phyloP scores from a whole-genome alignment of 64 coral and sea anemone genomes.

The Pocillopora damicornis region DNA sequence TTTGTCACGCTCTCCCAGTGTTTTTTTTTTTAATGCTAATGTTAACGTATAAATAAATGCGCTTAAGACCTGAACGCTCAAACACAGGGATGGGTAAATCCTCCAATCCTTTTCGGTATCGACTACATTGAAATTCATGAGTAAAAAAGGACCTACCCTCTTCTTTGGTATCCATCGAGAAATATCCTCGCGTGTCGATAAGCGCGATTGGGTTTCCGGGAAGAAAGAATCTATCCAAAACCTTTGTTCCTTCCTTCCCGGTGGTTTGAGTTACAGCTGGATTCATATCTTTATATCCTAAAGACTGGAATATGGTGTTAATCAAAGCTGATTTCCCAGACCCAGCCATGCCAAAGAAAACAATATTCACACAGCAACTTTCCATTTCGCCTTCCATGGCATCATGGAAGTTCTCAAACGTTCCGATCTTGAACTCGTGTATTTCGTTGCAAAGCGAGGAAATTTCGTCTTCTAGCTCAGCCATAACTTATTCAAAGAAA shows the following conservation, averaged over 20 bases:
- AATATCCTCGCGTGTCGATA: constrained; percentile 74
- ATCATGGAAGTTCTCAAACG: constrained; percentile 23
- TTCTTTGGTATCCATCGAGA: constrained; percentile 38
- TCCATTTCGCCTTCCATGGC: constrained; percentile 65
- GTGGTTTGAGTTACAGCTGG: constrained; percentile 39
- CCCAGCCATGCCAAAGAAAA: constrained; percentile 64
- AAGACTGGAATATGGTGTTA: constrained; percentile 62
- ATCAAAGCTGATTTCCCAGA: constrained; percentile 82
- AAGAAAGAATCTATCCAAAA: constrained; percentile 36
- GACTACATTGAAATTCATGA: background rate
- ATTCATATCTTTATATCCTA: background rate
- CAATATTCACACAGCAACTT: constrained; percentile 46
- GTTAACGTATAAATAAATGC: too few relatives aligned
- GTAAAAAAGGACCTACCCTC: background rate
- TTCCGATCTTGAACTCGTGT: background rate
- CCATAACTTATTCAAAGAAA: background rate
- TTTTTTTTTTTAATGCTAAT: background rate
- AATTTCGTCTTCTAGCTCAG: background rate
- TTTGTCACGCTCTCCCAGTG: too few relatives aligned
- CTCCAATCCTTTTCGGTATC: background rate
- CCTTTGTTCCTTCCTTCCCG: constrained; percentile 54
- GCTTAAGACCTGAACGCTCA: too few relatives aligned
- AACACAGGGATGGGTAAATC: too few relatives aligned
- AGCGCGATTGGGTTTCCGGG: constrained; percentile 43
- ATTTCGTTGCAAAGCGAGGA: background rate